These are phyloP conservation scores for Stomatorhinus ivindoensis DNA, from an alignment of 2,113 vertebrate genomes.

Conservation along the genomic window DNA sequence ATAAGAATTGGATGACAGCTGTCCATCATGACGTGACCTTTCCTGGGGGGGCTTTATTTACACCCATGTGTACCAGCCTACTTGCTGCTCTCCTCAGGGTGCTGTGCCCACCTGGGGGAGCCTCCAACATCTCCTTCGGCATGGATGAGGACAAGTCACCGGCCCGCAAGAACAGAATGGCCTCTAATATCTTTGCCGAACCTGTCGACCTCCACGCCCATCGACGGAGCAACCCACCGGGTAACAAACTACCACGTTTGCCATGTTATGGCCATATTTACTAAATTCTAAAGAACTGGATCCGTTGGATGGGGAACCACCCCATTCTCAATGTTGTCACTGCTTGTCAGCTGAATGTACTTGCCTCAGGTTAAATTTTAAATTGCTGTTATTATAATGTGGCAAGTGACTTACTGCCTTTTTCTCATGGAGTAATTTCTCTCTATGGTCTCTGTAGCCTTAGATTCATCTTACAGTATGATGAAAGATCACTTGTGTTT, in stretches of 20 bases:
- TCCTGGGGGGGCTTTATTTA: background rate
- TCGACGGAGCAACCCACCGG: conserved; percentile 69
- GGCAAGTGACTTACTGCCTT: background rate
- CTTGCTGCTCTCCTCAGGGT: conserved; percentile 58
- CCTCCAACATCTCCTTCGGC: conserved; percentile 83
- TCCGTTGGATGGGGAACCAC: background rate
- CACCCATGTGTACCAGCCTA: background rate
- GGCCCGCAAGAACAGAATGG: conserved; percentile 85
- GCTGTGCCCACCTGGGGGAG: conserved; percentile 87
- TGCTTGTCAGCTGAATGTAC: background rate
- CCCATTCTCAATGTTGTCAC: background rate
- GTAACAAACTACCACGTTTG: conserved; percentile 36
- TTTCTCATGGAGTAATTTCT: background rate
- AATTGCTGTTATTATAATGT: background rate
- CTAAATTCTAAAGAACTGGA: background rate
- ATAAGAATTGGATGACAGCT: background rate
- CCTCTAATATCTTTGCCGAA: conserved; percentile 88
- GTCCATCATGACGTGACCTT: background rate
- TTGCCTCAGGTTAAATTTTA: background rate
- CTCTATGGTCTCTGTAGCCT: background rate
- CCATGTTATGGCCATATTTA: background rate
- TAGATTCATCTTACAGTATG: background rate
- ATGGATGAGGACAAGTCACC: conserved; percentile 65
- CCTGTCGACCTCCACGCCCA: conserved; percentile 79
- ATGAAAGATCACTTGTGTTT: background rate